Evolutionary conservation across 2,888 invertebrate species (phyloP).

Genomic region (Drosophila robusta): DNA sequence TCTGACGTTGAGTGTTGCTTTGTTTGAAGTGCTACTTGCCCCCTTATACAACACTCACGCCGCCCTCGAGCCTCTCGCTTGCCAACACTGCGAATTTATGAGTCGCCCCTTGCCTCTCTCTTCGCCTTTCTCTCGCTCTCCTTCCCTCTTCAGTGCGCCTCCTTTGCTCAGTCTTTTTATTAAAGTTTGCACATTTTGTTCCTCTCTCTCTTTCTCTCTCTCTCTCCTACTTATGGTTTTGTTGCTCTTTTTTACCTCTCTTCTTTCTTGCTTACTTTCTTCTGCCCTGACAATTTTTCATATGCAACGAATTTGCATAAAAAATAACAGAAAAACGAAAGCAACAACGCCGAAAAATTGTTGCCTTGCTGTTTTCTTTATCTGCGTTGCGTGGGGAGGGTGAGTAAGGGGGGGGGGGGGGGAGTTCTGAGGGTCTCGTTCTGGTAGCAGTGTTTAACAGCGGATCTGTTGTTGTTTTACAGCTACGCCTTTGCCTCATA

Average conservation of each 20-base stretch:
- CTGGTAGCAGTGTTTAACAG: constrained; percentile 7
- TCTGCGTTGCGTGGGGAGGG: constrained; percentile 2
- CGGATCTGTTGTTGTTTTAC: constrained; percentile 49
- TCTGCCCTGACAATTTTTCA: constrained; percentile 64
- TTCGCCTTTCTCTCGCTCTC: not conserved
- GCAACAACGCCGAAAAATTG: constrained; percentile 67
- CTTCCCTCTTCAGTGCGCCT: not conserved
- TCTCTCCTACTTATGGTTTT: constrained; percentile 44
- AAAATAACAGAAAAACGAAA: constrained; percentile 57
- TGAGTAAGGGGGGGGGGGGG: not conserved
- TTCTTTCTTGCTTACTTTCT: constrained; percentile 13
- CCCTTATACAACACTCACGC: constrained; percentile 28
- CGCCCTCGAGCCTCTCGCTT: constrained; percentile 14
- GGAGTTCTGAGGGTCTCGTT: not conserved
- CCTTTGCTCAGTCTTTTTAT: constrained; percentile 63
- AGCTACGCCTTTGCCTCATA: constrained; percentile 47
- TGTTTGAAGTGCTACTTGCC: constrained; percentile 75
- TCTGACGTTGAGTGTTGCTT: constrained; percentile 75
- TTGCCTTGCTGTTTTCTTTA: constrained; percentile 65
- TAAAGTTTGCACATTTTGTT: constrained; percentile 75
- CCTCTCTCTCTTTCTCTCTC: too few species aligned
- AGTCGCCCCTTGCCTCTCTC: constrained; percentile 17
- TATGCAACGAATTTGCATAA: constrained; percentile 78
- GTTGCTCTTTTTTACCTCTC: constrained; percentile 9
- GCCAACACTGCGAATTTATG: constrained; percentile 67